Percentiles rank a stretch among this genome's conserved stretches.
phyloP scores from a whole-genome alignment of 2,113 vertebrate species.

The Sitta europaea region DNA sequence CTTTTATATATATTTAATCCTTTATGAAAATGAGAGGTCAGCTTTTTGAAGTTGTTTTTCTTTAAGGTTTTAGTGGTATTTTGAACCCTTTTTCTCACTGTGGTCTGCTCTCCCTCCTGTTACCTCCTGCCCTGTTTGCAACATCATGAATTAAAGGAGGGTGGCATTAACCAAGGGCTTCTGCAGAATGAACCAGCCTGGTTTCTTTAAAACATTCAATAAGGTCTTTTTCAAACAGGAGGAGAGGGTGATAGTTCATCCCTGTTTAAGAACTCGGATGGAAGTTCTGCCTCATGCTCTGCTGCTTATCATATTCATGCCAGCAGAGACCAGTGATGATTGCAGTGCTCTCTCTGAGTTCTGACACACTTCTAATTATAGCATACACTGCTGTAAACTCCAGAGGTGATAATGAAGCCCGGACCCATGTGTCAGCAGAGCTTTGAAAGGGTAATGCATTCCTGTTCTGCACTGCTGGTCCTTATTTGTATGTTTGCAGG shows the following conservation, averaged over 20 bases:
- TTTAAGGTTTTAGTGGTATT: neutral
- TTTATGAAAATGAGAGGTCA: conserved; percentile 8
- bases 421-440: neutral
- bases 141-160: neutral
- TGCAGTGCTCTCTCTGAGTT: neutral
- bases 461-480: neutral
- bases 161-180: neutral
- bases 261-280: neutral
- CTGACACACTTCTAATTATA: conserved; percentile 34
- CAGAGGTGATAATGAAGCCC: conserved; percentile 13
- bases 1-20: conserved; percentile 20
- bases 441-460: neutral
- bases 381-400: neutral
- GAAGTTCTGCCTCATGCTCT: neutral
- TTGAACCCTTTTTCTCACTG: neutral
- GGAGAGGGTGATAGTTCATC: neutral
- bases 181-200: neutral
- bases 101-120: neutral
- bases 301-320: neutral
- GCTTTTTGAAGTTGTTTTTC: neutral
- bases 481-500: conserved; percentile 14
- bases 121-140: neutral
- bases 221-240: neutral
- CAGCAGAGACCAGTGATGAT: neutral
- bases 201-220: neutral